Base-by-base conservation (phyloP, 1,140 invertebrate species). In the Zophobas atratus region DNA sequence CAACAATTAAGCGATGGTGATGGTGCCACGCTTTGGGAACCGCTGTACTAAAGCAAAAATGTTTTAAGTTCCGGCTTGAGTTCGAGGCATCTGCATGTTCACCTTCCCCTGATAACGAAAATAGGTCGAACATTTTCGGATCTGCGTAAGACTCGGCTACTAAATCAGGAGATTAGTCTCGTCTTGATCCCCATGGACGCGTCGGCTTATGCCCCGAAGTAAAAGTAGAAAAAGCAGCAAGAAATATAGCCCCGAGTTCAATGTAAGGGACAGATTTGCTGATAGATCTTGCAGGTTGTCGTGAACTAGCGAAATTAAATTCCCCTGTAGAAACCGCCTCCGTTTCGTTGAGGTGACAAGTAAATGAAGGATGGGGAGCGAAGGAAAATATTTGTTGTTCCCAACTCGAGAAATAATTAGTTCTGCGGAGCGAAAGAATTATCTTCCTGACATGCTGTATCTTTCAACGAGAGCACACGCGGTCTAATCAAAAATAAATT, bases 401-500 rank as follows among this genome's bases (percentile, higher is more conserved):
- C 49, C n/a, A 20, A 51, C 60, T 32, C 60, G 38, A 67, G 60
- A 67, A 67, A 67, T 67, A 67, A 67, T 67, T 67, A 67, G 41
- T 67, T 63, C 57, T 36, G 35, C 43, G 60, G 60, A 67, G 60
- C 38, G 43, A 67, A 67, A 41, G 60, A 63, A 63, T 63, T 63
- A 63, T 63, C 57, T 63, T 38, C 35, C 6, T 63, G 57, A 67
- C 60, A 43, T 43, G 60, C 33, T 67, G 60, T 33, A 57, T 33
- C 55, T 57, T 57, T 57, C 55, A 57, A 33, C 55, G 8, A 57
- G 6, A 67, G 38, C 39, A 67, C 60, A 67, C 60, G 57, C 57
- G 36, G 57, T 63, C 38, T 63, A 63, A 63, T 63, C 38, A 63
- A 63, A 63, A 63, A 63, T 67, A 67, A 67, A 67, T 67, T 67